Evolutionary conservation across 2,113 vertebrate genomes (phyloP).

Genomic region (Eira barbara): DNA sequence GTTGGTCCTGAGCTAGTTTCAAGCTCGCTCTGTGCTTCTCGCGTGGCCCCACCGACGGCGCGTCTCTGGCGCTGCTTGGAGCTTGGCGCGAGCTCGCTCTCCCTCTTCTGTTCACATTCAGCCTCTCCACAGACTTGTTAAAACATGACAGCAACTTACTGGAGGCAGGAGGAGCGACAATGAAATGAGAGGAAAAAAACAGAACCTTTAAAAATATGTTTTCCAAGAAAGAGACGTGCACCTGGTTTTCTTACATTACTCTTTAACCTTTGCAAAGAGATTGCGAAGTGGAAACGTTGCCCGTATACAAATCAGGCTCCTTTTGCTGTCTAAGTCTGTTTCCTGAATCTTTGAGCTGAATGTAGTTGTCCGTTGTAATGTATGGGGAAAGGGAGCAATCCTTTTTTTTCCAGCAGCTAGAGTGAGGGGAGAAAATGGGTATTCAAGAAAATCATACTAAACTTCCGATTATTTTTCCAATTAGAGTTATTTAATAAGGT

Average conservation of each 20-base stretch:
- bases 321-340: neutral
- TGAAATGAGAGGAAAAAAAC: slow-evolving; percentile 35
- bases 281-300: neutral
- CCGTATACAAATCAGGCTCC: neutral
- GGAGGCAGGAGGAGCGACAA: slow-evolving; percentile 33
- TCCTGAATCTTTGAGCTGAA: neutral
- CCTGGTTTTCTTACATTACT: neutral
- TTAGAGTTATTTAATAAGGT: slow-evolving; percentile 51
- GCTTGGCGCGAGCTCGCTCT: slow-evolving; percentile 46
- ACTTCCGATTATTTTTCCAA: slow-evolving; percentile 1
- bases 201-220: neutral
- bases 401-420: neutral
- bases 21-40: neutral
- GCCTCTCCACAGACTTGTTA: slow-evolving; percentile 60
- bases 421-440: neutral
- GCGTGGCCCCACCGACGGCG: neutral
- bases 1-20: slow-evolving; percentile 31
- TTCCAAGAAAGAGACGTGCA: neutral
- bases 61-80: neutral
- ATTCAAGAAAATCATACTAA: neutral
- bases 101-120: slow-evolving; percentile 60
- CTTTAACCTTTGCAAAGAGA: neutral
- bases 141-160: slow-evolving; percentile 61
- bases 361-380: neutral
- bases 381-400: neutral